These are phyloP conservation scores for Myiopsitta monachus DNA, from an alignment of 2,113 vertebrate species.

Conservation along the genomic window DNA sequence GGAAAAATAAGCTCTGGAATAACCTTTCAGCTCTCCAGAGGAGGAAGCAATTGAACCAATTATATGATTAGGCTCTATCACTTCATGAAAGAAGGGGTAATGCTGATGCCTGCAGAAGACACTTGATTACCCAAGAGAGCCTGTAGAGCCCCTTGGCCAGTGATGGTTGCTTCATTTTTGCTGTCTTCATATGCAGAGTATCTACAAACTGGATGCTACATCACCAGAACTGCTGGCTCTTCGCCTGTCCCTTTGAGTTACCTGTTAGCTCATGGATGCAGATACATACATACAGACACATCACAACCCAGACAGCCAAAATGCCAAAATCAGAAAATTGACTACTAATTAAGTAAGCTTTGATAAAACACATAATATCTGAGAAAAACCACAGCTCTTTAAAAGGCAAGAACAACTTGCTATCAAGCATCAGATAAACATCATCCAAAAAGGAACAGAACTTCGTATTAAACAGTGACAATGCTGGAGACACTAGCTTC, in stretches of 20 bases:
- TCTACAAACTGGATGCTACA: not conserved
- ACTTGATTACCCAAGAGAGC: not conserved
- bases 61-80: fast-evolving
- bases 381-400: not conserved
- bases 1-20: not conserved
- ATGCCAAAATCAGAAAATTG: fast-evolving
- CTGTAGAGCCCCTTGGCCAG: too few species aligned
- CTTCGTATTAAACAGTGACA: fast-evolving
- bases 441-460: not conserved
- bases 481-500: not conserved
- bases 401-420: fast-evolving
- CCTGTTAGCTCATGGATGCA: not conserved
- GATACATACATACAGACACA: not conserved
- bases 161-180: fast-evolving
- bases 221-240: fast-evolving
- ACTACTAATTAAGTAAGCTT: fast-evolving
- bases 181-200: fast-evolving
- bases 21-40: not conserved
- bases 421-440: fast-evolving
- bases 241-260: fast-evolving
- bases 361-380: fast-evolving
- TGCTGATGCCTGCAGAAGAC: not conserved
- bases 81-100: not conserved
- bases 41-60: not conserved
- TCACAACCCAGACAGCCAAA: not conserved